These are phyloP conservation scores for Scalopus aquaticus DNA, from an alignment of 2,113 vertebrate genomes.

Conservation along the genomic window DNA sequence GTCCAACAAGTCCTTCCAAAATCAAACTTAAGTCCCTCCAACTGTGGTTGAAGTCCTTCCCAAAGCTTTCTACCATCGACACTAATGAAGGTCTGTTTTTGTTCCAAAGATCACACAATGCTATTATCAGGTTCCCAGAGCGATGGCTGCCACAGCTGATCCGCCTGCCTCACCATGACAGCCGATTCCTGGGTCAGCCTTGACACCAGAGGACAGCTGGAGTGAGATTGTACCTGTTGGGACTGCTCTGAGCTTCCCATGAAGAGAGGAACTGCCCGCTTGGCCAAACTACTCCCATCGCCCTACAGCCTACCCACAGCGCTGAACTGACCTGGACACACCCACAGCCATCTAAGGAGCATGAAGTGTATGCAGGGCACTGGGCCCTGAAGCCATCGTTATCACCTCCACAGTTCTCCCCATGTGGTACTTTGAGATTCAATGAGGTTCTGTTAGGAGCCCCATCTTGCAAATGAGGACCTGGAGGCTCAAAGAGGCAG, in stretches of 20 bases:
- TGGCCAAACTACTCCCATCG: neutral
- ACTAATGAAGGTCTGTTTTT: neutral
- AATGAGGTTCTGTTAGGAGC: neutral
- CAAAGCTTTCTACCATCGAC: neutral
- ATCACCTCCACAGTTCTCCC: neutral
- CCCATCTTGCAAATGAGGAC: neutral
- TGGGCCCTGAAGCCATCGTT: accelerated
- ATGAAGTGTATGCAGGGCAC: neutral
- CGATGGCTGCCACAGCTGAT: neutral
- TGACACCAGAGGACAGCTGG: neutral
- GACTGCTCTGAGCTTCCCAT: neutral
- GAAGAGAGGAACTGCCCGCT: neutral
- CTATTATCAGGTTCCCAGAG: neutral
- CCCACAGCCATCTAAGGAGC: neutral
- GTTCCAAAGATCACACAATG: neutral
- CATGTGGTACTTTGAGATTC: neutral
- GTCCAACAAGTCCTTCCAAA: neutral
- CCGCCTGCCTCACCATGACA: neutral
- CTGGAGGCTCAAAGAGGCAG: neutral
- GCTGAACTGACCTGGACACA: accelerated
- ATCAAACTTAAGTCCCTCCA: neutral
- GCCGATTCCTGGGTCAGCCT: neutral
- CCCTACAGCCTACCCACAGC: neutral
- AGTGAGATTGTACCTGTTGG: too few relatives aligned
- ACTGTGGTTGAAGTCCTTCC: neutral